Conservation (phyloP, 2,888 invertebrate genomes). For the Rhingia rostrata region DNA sequence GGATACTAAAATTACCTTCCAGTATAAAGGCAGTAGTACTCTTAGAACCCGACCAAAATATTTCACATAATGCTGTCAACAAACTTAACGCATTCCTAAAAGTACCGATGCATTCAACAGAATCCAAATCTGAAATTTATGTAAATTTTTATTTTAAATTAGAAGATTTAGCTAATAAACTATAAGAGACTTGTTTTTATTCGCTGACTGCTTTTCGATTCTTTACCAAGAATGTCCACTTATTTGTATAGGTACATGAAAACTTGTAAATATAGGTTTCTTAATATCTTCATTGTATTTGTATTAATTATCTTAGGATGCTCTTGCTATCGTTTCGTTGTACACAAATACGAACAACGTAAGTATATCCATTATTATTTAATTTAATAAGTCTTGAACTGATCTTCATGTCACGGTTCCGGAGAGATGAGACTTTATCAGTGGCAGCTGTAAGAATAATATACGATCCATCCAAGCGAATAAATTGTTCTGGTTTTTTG, state of each 20-base stretch:
- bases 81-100: no score
- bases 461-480: constrained; percentile 52
- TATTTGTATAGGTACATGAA: no score
- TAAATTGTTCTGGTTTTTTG: constrained; percentile 18
- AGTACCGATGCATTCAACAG: neutral
- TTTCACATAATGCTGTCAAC: no score
- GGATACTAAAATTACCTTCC: no score
- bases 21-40: no score
- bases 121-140: neutral
- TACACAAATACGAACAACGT: constrained; percentile 14
- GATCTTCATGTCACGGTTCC: constrained; percentile 55
- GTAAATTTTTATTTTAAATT: neutral
- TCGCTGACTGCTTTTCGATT: neutral
- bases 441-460: constrained; percentile 54
- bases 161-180: neutral
- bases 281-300: neutral
- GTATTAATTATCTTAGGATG: constrained; percentile 41
- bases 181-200: neutral
- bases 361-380: constrained; percentile 56
- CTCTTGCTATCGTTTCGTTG: constrained; percentile 4
- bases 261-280: neutral
- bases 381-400: constrained; percentile 62
- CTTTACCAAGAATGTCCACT: neutral
- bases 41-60: no score
- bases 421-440: constrained; percentile 61